Base-by-base conservation (phyloP, 2,797 vertebrate species). In the Furcifer pardalis region DNA sequence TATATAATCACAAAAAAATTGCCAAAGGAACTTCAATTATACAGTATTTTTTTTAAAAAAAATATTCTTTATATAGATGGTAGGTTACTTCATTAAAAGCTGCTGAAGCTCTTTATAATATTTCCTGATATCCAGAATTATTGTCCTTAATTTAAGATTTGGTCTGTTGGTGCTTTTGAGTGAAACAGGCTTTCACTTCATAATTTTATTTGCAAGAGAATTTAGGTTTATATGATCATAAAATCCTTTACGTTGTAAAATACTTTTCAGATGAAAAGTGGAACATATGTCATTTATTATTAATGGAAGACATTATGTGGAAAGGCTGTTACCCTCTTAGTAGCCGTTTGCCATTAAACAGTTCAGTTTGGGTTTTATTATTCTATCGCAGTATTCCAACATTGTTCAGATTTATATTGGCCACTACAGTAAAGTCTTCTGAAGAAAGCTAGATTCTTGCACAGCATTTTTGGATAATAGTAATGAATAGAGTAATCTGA, bases 341-440 rank as follows among this genome's bases (percentile, higher is more conserved):
- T 40, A 35, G 7, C 3, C 71, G 78, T 17, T 52, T 84, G 77
- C 49, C 7, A 52, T 77, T 75, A 86, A 77, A 81, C 90, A 87
- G 7, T 83, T 87, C 56, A 84, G 23, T 78, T 80, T 5, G 63
- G n/a, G 5, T 87, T 84, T 79, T 82, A 46, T 83, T 91, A 85
- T 73, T 82, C 21, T 78, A 37, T 27, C 23, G 15, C 27, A 84
- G 23, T 23, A 87, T 74, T 30, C 79, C 3, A 74, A 0, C 69
- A 40, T 74, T 73, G 87, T 52, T 86, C 27, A 87, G 32, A 44
- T 49, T 76, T 84, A 0, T 76, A 59, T 1, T 60, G n/a, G 13
- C 12, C 25, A 75, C 62, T 77, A 32, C 77, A 83, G 19, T 5
- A 72, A 71, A 75, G 35, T 74, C 8, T 73, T 73, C 37, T 73